These are phyloP conservation scores for Naja naja DNA, from an alignment of 2,113 vertebrate genomes.

Conservation along the genomic window DNA sequence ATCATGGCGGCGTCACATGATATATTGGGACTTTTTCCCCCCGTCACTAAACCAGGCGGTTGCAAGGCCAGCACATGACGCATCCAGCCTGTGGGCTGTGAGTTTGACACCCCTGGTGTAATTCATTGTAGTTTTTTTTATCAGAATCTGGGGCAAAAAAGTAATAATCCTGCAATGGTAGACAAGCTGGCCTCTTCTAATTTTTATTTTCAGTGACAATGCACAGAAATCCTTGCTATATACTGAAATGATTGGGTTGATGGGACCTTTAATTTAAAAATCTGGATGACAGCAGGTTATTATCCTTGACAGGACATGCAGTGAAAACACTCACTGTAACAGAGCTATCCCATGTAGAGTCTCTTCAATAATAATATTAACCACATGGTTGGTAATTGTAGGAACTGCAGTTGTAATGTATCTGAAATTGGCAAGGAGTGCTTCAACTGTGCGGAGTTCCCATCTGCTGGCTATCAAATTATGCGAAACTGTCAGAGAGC, in stretches of 20 bases:
- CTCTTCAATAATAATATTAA: background rate
- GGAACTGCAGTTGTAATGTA: background rate
- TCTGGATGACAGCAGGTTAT: background rate
- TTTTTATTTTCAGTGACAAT: background rate
- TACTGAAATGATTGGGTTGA: background rate
- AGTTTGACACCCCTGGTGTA: too few relatives aligned
- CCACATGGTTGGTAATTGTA: background rate
- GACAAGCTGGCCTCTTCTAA: background rate
- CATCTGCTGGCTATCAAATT: background rate
- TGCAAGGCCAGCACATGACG: too few relatives aligned
- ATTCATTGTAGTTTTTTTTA: background rate
- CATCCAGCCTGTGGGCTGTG: too few relatives aligned
- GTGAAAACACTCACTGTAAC: background rate
- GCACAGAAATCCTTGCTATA: background rate
- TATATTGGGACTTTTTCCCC: too few relatives aligned
- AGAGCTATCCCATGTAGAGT: background rate
- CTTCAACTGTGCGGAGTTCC: background rate
- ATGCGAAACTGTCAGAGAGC: background rate
- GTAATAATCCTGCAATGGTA: background rate
- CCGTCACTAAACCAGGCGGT: too few relatives aligned
- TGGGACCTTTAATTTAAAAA: background rate
- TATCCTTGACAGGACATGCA: background rate
- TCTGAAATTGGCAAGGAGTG: background rate
- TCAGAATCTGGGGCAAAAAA: background rate
- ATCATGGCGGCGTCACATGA: too few relatives aligned